phyloP scores from a whole-genome alignment of 2,797 vertebrate genomes.

The Hypotaenidia philippensis region DNA sequence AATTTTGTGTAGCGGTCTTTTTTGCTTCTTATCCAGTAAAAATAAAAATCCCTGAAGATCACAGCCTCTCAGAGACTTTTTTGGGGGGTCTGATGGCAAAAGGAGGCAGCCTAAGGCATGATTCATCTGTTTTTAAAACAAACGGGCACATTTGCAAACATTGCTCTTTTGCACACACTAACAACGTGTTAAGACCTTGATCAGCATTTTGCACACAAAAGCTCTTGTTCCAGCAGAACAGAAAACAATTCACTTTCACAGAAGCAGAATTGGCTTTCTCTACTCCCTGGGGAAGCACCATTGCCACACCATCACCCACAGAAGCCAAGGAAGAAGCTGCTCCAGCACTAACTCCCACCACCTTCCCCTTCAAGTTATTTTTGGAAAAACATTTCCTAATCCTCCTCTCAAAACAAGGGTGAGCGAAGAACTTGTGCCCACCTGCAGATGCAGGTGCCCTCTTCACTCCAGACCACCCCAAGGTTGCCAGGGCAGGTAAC shows the following conservation, averaged over 20 bases:
- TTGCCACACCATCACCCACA: rapidly evolving
- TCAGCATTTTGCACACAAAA: background rate
- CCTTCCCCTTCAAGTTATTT: background rate
- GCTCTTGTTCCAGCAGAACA: background rate
- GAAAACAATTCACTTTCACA: background rate
- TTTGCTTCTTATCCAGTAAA: background rate
- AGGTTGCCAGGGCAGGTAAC: rapidly evolving
- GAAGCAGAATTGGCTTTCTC: background rate
- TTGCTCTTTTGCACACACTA: background rate
- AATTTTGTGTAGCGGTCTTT: background rate
- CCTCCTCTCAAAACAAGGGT: background rate
- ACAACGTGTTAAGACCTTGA: background rate
- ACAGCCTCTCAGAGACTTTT: background rate
- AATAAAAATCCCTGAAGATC: background rate
- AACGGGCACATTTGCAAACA: background rate
- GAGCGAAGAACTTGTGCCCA: background rate
- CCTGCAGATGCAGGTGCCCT: background rate
- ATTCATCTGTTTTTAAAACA: background rate
- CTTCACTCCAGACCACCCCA: background rate
- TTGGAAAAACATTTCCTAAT: background rate
- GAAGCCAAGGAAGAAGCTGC: background rate
- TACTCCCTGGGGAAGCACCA: background rate
- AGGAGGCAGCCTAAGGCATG: background rate
- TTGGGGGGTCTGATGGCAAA: background rate
- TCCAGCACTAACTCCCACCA: background rate